These are phyloP conservation scores for Tupaia chinensis DNA, from an alignment of 2,113 vertebrate genomes.

Conservation along the genomic window DNA sequence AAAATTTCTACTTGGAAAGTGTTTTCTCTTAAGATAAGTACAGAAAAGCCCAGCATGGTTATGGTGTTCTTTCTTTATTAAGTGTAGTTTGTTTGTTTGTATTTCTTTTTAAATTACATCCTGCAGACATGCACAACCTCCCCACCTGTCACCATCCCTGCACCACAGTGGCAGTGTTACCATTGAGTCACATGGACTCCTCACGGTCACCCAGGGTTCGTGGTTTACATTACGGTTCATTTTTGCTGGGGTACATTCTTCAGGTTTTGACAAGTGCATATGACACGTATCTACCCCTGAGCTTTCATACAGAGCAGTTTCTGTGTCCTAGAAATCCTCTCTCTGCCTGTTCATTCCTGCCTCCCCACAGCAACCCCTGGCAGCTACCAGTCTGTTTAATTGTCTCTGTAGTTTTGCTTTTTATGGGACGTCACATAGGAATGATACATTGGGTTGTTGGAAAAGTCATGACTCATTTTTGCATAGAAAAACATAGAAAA, in stretches of 20 bases:
- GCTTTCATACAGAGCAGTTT: background rate
- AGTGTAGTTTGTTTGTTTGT: background rate
- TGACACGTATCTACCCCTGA: too few relatives aligned
- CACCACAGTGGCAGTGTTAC: background rate
- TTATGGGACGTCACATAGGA: background rate
- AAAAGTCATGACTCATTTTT: too few relatives aligned
- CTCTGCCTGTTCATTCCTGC: background rate
- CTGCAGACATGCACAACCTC: background rate
- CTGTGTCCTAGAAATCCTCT: background rate
- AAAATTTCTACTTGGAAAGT: conserved; percentile 5
- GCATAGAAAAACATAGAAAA: too few relatives aligned
- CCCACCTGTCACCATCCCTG: background rate
- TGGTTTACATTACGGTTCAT: background rate
- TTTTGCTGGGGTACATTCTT: background rate
- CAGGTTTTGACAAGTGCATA: background rate
- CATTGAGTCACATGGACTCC: background rate
- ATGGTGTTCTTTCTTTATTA: background rate
- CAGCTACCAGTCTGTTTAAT: background rate
- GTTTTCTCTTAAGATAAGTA: conserved; percentile 17
- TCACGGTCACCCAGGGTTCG: background rate
- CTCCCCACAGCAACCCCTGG: accelerated
- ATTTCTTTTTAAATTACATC: background rate
- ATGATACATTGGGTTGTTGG: background rate
- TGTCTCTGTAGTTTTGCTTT: background rate
- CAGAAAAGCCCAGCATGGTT: background rate